These are phyloP conservation scores for Pterobdella sp. DNA, from an alignment of 2,888 invertebrate species.

Conservation along the genomic window DNA sequence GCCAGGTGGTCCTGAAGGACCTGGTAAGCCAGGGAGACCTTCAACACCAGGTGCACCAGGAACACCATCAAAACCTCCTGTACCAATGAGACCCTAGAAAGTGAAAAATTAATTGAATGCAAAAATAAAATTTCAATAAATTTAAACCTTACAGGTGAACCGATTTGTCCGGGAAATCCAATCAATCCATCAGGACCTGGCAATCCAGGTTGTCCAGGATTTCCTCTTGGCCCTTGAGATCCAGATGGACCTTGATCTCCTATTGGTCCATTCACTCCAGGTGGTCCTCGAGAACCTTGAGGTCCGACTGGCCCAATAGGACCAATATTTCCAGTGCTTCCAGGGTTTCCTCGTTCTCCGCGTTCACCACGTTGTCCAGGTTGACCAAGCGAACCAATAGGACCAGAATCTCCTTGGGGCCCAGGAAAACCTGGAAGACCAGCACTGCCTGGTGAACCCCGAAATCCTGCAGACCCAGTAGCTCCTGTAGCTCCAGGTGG, in stretches of 20 bases:
- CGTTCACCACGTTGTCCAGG: slow-evolving; percentile 25
- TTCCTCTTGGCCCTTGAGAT: slow-evolving; percentile 31
- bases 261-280: slow-evolving; percentile 32
- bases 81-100: neutral
- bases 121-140: neutral
- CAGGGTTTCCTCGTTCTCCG: slow-evolving; percentile 27
- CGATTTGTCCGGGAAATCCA: slow-evolving; percentile 32
- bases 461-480: slow-evolving; percentile 27
- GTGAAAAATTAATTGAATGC: neutral
- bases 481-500: slow-evolving; percentile 27
- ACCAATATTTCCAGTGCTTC: slow-evolving; percentile 27
- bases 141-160: slow-evolving; percentile 22
- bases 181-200: slow-evolving; percentile 19
- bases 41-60: slow-evolving; percentile 26
- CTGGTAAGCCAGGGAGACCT: slow-evolving; percentile 30
- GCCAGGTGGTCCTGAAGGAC: slow-evolving; percentile 36
- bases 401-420: slow-evolving; percentile 31
- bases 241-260: slow-evolving; percentile 32
- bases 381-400: slow-evolving; percentile 25
- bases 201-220: slow-evolving; percentile 28
- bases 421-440: slow-evolving; percentile 34
- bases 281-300: slow-evolving; percentile 29
- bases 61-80: slow-evolving; percentile 14
- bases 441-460: slow-evolving; percentile 32
- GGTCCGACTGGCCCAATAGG: slow-evolving; percentile 25